Percentiles rank a stretch among this genome's conserved stretches.
phyloP scores from a whole-genome alignment of 2,113 vertebrate genomes.

The Xerus inauris region DNA sequence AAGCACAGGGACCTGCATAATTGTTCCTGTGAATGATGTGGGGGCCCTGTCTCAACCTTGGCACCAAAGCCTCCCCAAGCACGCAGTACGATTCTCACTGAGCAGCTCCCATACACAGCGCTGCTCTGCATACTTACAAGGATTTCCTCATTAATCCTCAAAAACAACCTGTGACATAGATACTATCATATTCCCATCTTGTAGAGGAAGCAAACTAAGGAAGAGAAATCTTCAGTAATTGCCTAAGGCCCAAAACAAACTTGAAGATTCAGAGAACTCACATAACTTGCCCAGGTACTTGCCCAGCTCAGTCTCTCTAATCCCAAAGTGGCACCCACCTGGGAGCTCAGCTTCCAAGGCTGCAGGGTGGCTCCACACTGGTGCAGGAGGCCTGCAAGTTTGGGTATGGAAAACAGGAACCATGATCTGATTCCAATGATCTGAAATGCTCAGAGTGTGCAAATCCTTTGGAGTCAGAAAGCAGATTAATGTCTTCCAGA shows the following conservation, averaged over 20 bases:
- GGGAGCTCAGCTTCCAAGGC: background rate
- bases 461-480: background rate
- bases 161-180: background rate
- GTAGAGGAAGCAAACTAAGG: background rate
- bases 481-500: background rate
- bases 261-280: background rate
- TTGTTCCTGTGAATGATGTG: background rate
- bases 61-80: background rate
- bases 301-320: background rate
- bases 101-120: background rate
- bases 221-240: background rate
- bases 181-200: background rate
- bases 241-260: background rate
- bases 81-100: background rate
- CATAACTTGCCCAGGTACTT: background rate
- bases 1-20: background rate
- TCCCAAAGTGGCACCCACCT: background rate
- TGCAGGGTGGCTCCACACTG: background rate
- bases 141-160: background rate
- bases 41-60: background rate
- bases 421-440: background rate
- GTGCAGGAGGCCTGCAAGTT: background rate
- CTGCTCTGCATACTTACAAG: rapidly evolving
- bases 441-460: background rate
- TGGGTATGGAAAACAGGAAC: background rate